phyloP scores from a whole-genome alignment of 2,113 vertebrate species.

The Narcine bancroftii region DNA sequence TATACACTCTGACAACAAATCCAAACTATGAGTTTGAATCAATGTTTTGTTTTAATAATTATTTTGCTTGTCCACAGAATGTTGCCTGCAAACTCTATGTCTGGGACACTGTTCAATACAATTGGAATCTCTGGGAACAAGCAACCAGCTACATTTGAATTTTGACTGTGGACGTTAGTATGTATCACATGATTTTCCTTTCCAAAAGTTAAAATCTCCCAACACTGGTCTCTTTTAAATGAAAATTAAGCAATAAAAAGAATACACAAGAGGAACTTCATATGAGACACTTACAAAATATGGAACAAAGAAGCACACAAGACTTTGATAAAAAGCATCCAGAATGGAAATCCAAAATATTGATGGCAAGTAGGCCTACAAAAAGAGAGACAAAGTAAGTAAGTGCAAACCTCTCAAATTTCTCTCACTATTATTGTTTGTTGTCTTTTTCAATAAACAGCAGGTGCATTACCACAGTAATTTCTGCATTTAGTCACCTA shows the following conservation, averaged over 20 bases:
- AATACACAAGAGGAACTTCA: background rate
- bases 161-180: background rate
- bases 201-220: background rate
- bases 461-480: background rate
- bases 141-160: background rate
- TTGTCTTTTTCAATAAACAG: background rate
- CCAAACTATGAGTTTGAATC: too few relatives aligned
- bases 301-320: slow-evolving; percentile 66
- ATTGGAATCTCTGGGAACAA: background rate
- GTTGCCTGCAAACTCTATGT: background rate
- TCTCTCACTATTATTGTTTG: background rate
- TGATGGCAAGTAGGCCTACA: slow-evolving; percentile 54
- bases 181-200: background rate
- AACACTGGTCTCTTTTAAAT: background rate
- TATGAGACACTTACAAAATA: slow-evolving; percentile 48
- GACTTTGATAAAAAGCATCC: slow-evolving; percentile 70
- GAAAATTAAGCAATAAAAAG: background rate
- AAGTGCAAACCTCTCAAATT: background rate
- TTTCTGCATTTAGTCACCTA: background rate
- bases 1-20: too few relatives aligned
- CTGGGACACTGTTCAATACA: background rate
- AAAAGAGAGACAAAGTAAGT: background rate
- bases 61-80: background rate
- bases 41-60: background rate
- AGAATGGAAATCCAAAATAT: slow-evolving; percentile 63